Conservation (phyloP, 2,797 vertebrate species). For the Sebastes vulpes region DNA sequence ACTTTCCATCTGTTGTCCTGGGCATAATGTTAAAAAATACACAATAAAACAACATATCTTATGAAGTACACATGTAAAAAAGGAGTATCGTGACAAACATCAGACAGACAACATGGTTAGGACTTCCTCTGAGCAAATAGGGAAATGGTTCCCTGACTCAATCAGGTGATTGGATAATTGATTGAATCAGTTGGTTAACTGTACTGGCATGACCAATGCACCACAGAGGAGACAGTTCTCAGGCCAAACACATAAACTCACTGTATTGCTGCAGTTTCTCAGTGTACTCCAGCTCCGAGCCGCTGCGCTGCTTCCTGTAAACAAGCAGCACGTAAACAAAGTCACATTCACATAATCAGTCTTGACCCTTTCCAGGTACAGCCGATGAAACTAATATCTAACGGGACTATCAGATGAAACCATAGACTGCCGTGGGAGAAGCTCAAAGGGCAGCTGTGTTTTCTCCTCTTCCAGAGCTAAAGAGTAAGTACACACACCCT, state of each 20-base stretch:
- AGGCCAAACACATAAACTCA: conserved; percentile 82
- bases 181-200: conserved; percentile 71
- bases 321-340: conserved; percentile 67
- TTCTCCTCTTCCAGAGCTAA: background rate
- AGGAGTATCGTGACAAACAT: background rate
- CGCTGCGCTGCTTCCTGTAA: conserved; percentile 94
- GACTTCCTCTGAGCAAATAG: conserved; percentile 24
- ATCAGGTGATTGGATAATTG: conserved; percentile 73
- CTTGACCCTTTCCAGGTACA: conserved; percentile 40
- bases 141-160: conserved; percentile 48
- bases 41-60: background rate
- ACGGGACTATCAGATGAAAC: conserved; percentile 19
- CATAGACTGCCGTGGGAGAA: background rate
- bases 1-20: background rate
- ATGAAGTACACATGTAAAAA: background rate
- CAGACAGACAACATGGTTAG: background rate
- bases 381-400: conserved; percentile 18
- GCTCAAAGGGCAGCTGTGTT: background rate
- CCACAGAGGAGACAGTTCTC: conserved; percentile 21
- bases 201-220: conserved; percentile 58
- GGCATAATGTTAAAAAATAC: background rate
- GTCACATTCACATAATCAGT: conserved; percentile 62
- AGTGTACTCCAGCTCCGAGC: conserved; percentile 94
- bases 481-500: conserved; percentile 17
- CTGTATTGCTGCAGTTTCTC: conserved; percentile 99